Evolutionary conservation across 2,888 invertebrate species (phyloP), one percentile per base, ranked within the genome.

Genomic region (Drosophila seclusa): DNA sequence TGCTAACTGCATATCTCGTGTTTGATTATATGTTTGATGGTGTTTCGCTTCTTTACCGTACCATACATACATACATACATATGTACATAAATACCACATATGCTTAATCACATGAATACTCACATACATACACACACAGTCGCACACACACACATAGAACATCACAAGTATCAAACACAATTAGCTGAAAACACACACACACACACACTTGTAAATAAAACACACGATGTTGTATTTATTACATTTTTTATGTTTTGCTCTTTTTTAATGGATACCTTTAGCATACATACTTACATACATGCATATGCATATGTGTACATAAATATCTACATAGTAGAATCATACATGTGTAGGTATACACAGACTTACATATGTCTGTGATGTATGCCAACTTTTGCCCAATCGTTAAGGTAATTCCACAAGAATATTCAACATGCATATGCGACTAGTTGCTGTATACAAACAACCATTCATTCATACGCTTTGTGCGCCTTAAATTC

Each of bases 21-120:
- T 62, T 80, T 80, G 52, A 62, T 70, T 77, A 59, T 70, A 76
- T 76, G 70, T 76, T 77, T 80, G 62, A 80, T 80, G 77, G 80
- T 77, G 80, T 77, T 77, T 80, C 77, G 80, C 77, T 76, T 75
- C 60, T 59, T 64, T 31, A 38, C 42, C 65, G 61, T 49, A 49
- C 52, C 45, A 50, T 40, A 60, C 32, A 48, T 34, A 53, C 32
- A 48, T 34, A 53, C 45, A 49, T 40, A 60, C 32, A 48, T 34
- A 48, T 45, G 34, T 40, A 24, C 48, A 62, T 21, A 50, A 18
- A 54, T 27, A 7, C 11, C 36, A 11, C 24, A 45, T 24, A 45
- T 8, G 45, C 45, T 45, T 45, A 45, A 45, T 24, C 45, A 24
- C 13, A 45, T 21, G 45, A 45, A 21, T 45, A 21, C 45, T 7